phyloP scores from a whole-genome alignment of 1,140 invertebrate genomes.

The Pogonomyrmex barbatus region DNA sequence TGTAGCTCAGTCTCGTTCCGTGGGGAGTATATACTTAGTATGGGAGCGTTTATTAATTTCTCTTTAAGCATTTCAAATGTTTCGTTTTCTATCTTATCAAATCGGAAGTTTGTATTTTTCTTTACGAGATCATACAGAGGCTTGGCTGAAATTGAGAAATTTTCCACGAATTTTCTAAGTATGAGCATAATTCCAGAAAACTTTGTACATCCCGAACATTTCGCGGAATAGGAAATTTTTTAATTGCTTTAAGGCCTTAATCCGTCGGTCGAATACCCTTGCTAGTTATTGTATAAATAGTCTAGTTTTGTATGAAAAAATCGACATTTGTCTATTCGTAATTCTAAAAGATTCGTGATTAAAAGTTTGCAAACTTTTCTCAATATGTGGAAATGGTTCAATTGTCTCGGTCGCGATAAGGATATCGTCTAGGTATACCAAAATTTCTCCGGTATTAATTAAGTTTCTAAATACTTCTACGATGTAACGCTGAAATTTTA shows the following conservation, averaged over 20 bases:
- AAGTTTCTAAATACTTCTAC: constrained; percentile 31
- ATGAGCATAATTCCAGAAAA: constrained; percentile 27
- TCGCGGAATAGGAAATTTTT: background rate
- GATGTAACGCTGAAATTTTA: constrained; percentile 50
- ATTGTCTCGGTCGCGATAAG: constrained; percentile 30
- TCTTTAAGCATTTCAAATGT: constrained; percentile 4
- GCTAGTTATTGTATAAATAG: constrained; percentile 11
- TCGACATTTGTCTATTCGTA: constrained; percentile 38
- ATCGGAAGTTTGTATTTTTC: background rate
- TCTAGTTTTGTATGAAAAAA: constrained; percentile 43
- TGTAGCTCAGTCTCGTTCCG: constrained; percentile 37
- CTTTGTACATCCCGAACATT: constrained; percentile 16
- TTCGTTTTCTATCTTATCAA: background rate
- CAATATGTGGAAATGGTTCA: constrained; percentile 45
- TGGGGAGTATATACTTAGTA: constrained; percentile 37
- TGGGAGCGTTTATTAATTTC: background rate
- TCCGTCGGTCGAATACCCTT: background rate
- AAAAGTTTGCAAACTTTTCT: constrained; percentile 10
- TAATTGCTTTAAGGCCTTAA: background rate
- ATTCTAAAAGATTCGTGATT: background rate
- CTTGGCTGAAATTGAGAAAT: constrained; percentile 16
- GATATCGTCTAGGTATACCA: constrained; percentile 52
- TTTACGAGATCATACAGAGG: constrained; percentile 26
- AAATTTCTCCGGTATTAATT: constrained; percentile 8
- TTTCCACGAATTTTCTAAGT: constrained; percentile 45